Percentiles rank a stretch among this genome's conserved stretches.
Evolutionary conservation across 2,888 invertebrate genomes (phyloP).

Genomic region (Lithophane semibrunnea): DNA sequence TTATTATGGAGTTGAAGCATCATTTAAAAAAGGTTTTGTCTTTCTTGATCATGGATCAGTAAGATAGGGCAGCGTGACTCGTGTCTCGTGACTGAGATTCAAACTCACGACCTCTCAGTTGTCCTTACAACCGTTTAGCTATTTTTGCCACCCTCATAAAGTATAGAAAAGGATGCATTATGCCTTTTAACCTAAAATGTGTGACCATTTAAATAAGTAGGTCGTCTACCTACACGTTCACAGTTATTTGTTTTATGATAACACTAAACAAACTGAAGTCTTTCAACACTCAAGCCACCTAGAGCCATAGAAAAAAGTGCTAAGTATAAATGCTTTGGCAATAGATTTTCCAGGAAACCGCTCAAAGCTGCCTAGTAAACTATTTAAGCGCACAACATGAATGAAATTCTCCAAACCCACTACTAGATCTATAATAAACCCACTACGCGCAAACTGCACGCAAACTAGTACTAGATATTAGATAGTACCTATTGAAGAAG

Average conservation of each 20-base stretch:
- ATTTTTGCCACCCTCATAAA: not conserved
- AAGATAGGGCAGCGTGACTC: too few species aligned
- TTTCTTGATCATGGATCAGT: not conserved
- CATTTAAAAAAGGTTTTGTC: too few species aligned
- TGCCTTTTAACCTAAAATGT: not conserved
- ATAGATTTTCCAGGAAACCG: not conserved
- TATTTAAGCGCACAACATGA: slow-evolving; percentile 20
- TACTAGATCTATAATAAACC: slow-evolving; percentile 26
- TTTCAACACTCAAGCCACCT: not conserved
- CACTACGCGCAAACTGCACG: slow-evolving; percentile 19
- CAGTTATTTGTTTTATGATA: slow-evolving; percentile 15
- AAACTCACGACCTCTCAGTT: not conserved
- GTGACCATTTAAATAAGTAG: too few species aligned
- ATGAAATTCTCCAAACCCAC: slow-evolving; percentile 40
- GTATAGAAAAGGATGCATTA: not conserved
- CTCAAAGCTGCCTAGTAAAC: not conserved
- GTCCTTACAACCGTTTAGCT: not conserved
- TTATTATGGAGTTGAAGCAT: too few species aligned
- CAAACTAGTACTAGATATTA: slow-evolving; percentile 43
- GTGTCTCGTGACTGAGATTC: not conserved
- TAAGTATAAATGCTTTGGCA: not conserved
- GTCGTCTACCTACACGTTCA: not conserved
- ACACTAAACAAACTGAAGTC: slow-evolving; percentile 7
- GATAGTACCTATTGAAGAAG: slow-evolving; percentile 55
- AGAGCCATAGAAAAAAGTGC: not conserved